Percentiles rank a stretch among this genome's conserved stretches.
Evolutionary conservation across 2,113 vertebrate genomes (phyloP).

Genomic region (Tachuris rubrigastra): DNA sequence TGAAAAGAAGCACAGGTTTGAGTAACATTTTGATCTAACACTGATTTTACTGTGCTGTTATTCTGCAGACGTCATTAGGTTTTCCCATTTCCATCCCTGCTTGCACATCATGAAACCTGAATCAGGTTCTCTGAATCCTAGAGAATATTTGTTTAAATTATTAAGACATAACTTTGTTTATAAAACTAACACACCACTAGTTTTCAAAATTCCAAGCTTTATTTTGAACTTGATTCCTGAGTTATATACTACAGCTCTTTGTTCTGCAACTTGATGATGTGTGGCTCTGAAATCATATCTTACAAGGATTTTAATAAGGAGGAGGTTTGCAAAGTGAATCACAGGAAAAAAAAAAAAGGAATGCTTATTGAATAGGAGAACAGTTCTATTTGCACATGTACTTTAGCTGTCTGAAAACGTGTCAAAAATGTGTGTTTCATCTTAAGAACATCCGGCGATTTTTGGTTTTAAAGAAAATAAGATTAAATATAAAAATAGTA

Average conservation of each 20-base stretch:
- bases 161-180: neutral
- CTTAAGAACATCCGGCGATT: neutral
- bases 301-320: neutral
- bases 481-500: neutral
- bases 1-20: neutral
- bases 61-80: neutral
- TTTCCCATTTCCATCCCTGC: neutral
- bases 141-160: neutral
- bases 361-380: neutral
- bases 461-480: neutral
- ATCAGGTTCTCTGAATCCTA: neutral
- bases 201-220: conserved; percentile 3
- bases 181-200: neutral
- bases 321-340: neutral
- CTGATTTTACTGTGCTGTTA: neutral
- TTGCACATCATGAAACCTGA: neutral
- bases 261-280: neutral
- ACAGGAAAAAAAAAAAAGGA: neutral
- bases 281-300: neutral
- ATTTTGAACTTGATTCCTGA: neutral
- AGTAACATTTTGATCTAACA: neutral
- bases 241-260: neutral
- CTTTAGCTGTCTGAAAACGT: neutral
- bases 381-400: neutral
- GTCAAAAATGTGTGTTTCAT: neutral